phyloP scores from a whole-genome alignment of 2,888 invertebrate genomes.

The Tetranychus truncatus region DNA sequence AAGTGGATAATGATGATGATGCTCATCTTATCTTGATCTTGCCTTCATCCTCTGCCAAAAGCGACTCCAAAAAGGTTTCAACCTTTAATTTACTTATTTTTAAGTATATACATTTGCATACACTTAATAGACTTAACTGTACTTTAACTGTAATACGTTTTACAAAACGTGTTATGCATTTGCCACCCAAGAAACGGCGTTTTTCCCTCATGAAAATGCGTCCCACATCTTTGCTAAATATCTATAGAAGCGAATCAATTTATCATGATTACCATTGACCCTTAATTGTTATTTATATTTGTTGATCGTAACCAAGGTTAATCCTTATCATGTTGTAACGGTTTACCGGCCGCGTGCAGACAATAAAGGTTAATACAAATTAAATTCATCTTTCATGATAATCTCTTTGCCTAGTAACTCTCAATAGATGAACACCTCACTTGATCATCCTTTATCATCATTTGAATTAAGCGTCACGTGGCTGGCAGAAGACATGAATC shows the following conservation, averaged over 20 bases:
- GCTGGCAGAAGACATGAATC: background rate
- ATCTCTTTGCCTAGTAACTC: too few species aligned
- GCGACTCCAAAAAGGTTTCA: too few species aligned
- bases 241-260: too few species aligned
- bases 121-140: background rate
- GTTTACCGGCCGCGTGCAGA: background rate
- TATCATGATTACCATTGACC: background rate
- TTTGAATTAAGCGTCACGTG: background rate
- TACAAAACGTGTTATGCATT: background rate
- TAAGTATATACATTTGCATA: background rate
- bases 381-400: background rate
- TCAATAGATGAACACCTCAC: too few species aligned
- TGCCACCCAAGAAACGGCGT: background rate
- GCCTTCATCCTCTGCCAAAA: background rate
- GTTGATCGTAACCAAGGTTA: background rate
- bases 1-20: background rate
- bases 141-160: too few species aligned
- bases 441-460: too few species aligned
- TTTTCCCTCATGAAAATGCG: background rate
- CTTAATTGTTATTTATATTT: background rate
- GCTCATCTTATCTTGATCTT: background rate
- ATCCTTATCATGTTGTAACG: background rate
- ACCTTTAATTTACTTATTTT: background rate
- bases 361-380: background rate
- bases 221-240: too few species aligned